Conservation (phyloP, 2,113 vertebrate genomes). For the Epinephelus lanceolatus region DNA sequence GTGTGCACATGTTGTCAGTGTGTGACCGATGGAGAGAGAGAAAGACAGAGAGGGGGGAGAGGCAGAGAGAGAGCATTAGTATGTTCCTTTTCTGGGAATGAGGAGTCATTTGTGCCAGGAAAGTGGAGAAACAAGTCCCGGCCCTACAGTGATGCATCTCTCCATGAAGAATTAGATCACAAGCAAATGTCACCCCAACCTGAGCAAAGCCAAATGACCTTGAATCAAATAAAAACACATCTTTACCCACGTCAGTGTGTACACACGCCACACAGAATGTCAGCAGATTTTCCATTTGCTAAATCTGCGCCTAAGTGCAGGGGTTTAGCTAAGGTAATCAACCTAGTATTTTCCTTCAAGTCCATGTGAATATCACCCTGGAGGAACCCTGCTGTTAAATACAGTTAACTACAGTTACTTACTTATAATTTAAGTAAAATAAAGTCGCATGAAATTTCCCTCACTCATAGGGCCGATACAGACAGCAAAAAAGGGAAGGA, state of each 20-base stretch:
- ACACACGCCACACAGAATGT: conserved; percentile 70
- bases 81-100: conserved; percentile 82
- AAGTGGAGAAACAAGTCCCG: conserved; percentile 79
- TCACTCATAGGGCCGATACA: conserved; percentile 17
- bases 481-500: not conserved
- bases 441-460: conserved; percentile 35
- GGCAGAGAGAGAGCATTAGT: conserved; percentile 67
- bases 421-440: conserved; percentile 54
- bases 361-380: conserved; percentile 53
- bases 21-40: conserved; percentile 62
- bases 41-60: conserved; percentile 25
- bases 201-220: conserved; percentile 75
- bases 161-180: conserved; percentile 80
- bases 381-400: conserved; percentile 54
- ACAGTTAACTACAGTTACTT: conserved; percentile 60
- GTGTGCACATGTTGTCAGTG: conserved; percentile 74
- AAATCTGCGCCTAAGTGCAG: conserved; percentile 72
- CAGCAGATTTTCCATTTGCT: conserved; percentile 77
- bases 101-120: conserved; percentile 83
- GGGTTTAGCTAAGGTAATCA: conserved; percentile 75
- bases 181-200: conserved; percentile 78
- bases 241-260: conserved; percentile 69
- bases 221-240: conserved; percentile 79
- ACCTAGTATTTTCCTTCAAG: conserved; percentile 65
- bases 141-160: conserved; percentile 77